A percentile compares a stretch with the other conserved stretches of the same genome.
These are phyloP conservation scores for Neosilurus hyrtlii DNA, from an alignment of 2,797 vertebrate species.

Conservation along the genomic window DNA sequence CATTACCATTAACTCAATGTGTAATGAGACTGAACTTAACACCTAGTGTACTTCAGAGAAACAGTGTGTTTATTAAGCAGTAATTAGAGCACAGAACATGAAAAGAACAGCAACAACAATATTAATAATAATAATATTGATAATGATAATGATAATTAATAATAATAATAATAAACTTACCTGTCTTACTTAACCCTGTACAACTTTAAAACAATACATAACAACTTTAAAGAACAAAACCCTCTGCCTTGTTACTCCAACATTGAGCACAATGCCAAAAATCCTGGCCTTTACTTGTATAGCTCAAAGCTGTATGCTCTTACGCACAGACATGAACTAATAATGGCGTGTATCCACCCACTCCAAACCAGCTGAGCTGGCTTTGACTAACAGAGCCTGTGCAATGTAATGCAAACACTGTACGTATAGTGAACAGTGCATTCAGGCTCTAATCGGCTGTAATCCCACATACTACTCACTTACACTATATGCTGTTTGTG, in stretches of 20 bases:
- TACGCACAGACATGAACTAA: slow-evolving; percentile 42
- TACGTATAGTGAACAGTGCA: slow-evolving; percentile 14
- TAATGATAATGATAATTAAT: background rate
- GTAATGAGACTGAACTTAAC: background rate
- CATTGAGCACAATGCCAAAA: slow-evolving; percentile 10
- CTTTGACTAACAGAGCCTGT: slow-evolving; percentile 41
- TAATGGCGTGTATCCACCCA: slow-evolving; percentile 49
- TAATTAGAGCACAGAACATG: background rate
- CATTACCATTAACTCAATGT: background rate
- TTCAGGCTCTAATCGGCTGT: slow-evolving; percentile 30
- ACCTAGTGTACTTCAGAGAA: background rate
- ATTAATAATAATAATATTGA: background rate
- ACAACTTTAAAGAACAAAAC: background rate
- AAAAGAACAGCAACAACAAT: background rate
- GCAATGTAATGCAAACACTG: slow-evolving; percentile 38
- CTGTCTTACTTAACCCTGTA: slow-evolving; percentile 13
- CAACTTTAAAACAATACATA: background rate
- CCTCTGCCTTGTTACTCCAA: slow-evolving; percentile 28
- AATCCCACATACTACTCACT: slow-evolving; percentile 39
- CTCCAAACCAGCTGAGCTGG: slow-evolving; percentile 55
- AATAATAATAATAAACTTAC: slow-evolving; percentile 29
- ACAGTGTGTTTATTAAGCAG: background rate
- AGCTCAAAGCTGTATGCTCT: slow-evolving; percentile 33
- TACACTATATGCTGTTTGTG: slow-evolving; percentile 42
- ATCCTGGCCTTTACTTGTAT: slow-evolving; percentile 16